Base-by-base conservation (phyloP, 2,113 vertebrate species). In the Lepus americanus region DNA sequence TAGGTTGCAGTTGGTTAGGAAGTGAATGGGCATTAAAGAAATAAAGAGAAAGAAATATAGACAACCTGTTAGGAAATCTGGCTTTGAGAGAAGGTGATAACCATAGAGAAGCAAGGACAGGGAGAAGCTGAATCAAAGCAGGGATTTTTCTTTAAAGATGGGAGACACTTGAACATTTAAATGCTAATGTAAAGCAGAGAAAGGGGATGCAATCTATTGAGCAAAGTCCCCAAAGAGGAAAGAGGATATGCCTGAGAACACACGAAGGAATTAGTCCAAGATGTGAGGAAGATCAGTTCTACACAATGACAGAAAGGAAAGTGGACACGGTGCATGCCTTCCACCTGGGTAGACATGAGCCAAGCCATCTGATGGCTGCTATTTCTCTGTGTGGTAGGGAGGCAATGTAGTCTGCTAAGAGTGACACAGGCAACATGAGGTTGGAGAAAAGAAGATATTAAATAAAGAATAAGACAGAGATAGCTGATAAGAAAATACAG, bases 191-290 rank as follows among this genome's bases (percentile, higher is more conserved):
- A 77, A 49, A 89, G 51, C 69, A 70, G 31, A 33, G 44, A 77
- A 9, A 87, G 29, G 11, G 61, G 76, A 31, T 63, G 25, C 4
- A 51, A n/a, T n/a, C 53, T 72, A 3, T 9, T 55, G 17, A 90
- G 39, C 64, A 74, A 91, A 59, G 72, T 76, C 44, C 64, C 55
- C 64, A 70, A 80, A 44, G 53, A 91, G 67, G 72, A 93, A 89
- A 84, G 81, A 85, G 87, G 64, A 88, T 64, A 88, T 7, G 49
- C 53, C n/a, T 91, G 77, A 87, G 64, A 88, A 96, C 25, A 59
- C 39, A n/a, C 22, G 5, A 70, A 81, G 78, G 63, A 87, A 82
- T 66, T n/a, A 82, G 29, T 25, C 49, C 63, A 66, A 83, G 73
- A 72, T 33, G 64, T 78, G 27, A 77, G 23, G 51, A 87, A 77